phyloP scores from a whole-genome alignment of 1,140 invertebrate species.

The Macrostomum lignano region DNA sequence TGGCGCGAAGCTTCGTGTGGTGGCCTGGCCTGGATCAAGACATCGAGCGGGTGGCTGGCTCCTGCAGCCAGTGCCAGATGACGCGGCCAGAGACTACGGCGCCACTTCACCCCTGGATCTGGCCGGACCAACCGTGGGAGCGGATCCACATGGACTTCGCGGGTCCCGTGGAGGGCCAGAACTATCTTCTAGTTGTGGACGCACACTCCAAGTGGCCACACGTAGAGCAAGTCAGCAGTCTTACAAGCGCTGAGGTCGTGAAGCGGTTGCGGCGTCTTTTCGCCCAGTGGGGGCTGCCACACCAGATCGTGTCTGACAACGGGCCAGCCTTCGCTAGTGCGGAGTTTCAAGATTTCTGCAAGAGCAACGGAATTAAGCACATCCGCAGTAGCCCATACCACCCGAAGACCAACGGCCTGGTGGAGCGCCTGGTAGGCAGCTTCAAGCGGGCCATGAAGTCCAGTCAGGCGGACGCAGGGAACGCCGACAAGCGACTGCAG shows the following conservation, averaged over 20 bases:
- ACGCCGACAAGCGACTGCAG: too few species aligned
- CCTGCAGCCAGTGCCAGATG: conserved; percentile 20
- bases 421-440: conserved; percentile 16
- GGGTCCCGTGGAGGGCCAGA: conserved; percentile 15
- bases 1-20: conserved; percentile 28
- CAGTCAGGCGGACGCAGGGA: too few species aligned
- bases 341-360: conserved; percentile 8
- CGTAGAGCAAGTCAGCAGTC: conserved; percentile 13
- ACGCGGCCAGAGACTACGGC: conserved; percentile 10
- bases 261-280: conserved; percentile 9
- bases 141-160: conserved; percentile 29
- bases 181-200: conserved; percentile 25
- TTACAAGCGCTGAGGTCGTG: conserved; percentile 8
- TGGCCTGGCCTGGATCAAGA: conserved; percentile 27
- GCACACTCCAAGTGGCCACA: conserved; percentile 29
- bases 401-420: conserved; percentile 14
- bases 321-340: conserved; percentile 9
- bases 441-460: too few species aligned
- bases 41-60: conserved; percentile 18
- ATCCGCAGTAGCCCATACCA: conserved; percentile 12
- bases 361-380: conserved; percentile 9
- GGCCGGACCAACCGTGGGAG: conserved; percentile 17
- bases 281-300: conserved; percentile 9
- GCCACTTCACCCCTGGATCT: conserved; percentile 13
- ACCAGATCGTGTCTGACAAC: conserved; percentile 9